These are phyloP conservation scores for Choristoneura fumiferana DNA, from an alignment of 1,140 invertebrate genomes.

Conservation along the genomic window DNA sequence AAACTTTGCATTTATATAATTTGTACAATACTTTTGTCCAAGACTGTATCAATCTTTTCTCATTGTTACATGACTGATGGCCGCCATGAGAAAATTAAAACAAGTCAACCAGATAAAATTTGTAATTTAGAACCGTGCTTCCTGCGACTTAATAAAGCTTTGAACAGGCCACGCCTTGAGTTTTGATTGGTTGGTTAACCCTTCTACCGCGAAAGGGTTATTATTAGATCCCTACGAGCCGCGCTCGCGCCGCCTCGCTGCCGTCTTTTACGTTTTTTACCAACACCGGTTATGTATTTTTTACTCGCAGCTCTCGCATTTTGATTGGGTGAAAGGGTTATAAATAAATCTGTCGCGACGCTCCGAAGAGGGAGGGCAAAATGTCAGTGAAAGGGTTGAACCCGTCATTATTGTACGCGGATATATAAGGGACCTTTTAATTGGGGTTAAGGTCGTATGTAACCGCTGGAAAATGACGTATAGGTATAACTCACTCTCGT, in stretches of 20 bases:
- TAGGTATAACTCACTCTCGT: too few relatives aligned
- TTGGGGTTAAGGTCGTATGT: conserved; percentile 14
- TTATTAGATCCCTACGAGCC: conserved; percentile 56
- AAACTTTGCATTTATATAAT: too few relatives aligned
- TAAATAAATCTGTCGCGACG: conserved; percentile 52
- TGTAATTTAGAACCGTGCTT: not conserved
- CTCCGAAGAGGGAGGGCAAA: conserved; percentile 47
- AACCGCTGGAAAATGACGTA: not conserved
- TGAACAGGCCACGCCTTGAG: conserved; percentile 49
- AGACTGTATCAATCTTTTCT: conserved; percentile 1
- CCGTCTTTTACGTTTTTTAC: conserved; percentile 69
- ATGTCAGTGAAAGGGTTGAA: conserved; percentile 56
- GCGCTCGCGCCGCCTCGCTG: conserved; percentile 53
- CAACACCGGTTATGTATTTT: conserved; percentile 46
- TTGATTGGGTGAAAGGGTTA: conserved; percentile 73
- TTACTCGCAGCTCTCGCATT: conserved; percentile 38
- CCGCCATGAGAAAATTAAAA: not conserved
- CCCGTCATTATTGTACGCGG: conserved; percentile 23
- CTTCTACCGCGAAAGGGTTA: conserved; percentile 69
- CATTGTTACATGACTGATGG: not conserved
- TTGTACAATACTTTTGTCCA: too few relatives aligned
- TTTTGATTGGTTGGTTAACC: conserved; percentile 64
- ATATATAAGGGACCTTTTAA: conserved; percentile 1
- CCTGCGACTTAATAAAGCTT: conserved; percentile 26
- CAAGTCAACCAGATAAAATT: not conserved